Evolutionary conservation across 1,140 invertebrate genomes (phyloP), one percentile per base, ranked within the genome.

Genomic region (Calephelis virginiensis): DNA sequence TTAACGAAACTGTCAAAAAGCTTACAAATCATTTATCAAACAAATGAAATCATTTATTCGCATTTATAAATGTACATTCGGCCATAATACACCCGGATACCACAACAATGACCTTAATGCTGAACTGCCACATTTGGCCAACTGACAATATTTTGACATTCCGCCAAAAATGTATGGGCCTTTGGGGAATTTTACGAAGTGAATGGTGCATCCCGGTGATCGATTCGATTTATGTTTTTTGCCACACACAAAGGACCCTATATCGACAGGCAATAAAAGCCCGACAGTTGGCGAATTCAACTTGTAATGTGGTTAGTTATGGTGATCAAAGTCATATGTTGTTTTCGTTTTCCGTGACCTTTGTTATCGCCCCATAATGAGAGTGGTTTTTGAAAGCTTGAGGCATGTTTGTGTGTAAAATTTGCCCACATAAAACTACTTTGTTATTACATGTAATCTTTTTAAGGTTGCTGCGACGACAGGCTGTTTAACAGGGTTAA

Each of bases 131-230:
- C 86, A 89, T 90, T 89, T 86, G 76, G 80, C 83, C 83, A 86
- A 80, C 77, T 82, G 86, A 88, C 82, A 83, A 90, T 90, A 90
- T 90, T 90, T 90, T 90, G 88, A 90, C 88, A 72, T 85, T 82
- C 74, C 70, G 70, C 77, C 75, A 80, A 82, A 89, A 83, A 85
- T 76, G 78, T 81, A 85, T 82, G 82, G 83, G 76, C 79, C 86
- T 83, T 83, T 82, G 69, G 87, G 86, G 87, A 90, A 67, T 76
- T 63, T 64, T 68, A 79, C 76, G 75, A 75, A 77, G 72, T 81
- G 75, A 81, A 82, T 79, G 69, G 76, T 76, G 76, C 80, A 82
- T 67, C 73, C 74, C 72, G 76, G 83, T 86, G 85, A 90, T 90
- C 83, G 85, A 87, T 86, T 85, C 82, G 84, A 85, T 88, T 86